Conservation (phyloP, 2,113 vertebrate genomes). For the Apteryx mantelli region DNA sequence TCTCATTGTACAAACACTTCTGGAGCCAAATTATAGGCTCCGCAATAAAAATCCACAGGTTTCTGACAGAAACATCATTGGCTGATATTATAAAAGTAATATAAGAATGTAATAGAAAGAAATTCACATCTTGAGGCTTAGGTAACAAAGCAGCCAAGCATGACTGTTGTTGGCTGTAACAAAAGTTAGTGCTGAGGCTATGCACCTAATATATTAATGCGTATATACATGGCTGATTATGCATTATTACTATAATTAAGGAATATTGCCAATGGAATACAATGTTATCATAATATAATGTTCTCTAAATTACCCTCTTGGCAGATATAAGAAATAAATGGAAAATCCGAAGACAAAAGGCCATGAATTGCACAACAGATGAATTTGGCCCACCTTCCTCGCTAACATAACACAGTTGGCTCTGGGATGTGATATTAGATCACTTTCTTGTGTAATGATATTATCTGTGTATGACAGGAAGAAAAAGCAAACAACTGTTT, state of each 20-base stretch:
- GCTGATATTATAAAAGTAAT: background rate
- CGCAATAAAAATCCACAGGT: background rate
- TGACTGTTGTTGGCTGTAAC: background rate
- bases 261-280: slow-evolving; percentile 51
- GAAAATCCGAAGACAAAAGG: slow-evolving; percentile 39
- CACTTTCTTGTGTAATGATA: background rate
- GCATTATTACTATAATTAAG: slow-evolving; percentile 63
- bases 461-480: background rate
- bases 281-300: slow-evolving; percentile 62
- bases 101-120: background rate
- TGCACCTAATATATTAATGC: slow-evolving; percentile 2
- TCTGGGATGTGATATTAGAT: background rate
- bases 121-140: background rate
- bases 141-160: background rate
- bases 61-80: background rate
- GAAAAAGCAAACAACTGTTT: background rate
- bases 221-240: slow-evolving; percentile 39
- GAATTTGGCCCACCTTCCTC: background rate
- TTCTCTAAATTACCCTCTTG: slow-evolving; percentile 56
- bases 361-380: background rate
- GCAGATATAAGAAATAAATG: slow-evolving; percentile 49
- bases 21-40: background rate
- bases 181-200: background rate
- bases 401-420: fast-evolving
- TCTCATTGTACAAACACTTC: background rate